A percentile compares a stretch with the other conserved stretches of the same genome.
These are phyloP conservation scores for Lucinisca nassula DNA, from an alignment of 2,888 invertebrate species.

Conservation along the genomic window DNA sequence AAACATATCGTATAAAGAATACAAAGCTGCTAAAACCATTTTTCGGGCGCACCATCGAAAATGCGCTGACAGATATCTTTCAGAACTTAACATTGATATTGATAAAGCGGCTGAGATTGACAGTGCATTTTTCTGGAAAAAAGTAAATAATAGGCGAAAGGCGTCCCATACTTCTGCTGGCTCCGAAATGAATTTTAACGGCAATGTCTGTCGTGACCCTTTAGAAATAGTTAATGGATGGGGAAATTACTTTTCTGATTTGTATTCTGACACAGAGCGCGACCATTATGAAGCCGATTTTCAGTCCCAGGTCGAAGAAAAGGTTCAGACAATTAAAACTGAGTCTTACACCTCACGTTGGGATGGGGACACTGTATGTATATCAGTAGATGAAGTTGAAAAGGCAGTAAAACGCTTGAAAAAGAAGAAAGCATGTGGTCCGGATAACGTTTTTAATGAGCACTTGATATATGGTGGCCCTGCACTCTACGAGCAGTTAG, in stretches of 20 bases:
- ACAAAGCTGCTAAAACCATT: neutral
- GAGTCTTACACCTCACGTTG: neutral
- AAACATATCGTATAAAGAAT: neutral
- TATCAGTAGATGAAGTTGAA: neutral
- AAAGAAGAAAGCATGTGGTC: slow-evolving; percentile 2
- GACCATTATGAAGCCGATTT: neutral
- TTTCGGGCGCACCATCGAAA: neutral
- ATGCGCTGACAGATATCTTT: neutral
- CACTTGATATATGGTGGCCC: neutral
- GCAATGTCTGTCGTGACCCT: slow-evolving; percentile 1
- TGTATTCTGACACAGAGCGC: neutral
- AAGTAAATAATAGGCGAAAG: neutral
- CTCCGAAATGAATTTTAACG: slow-evolving; percentile 6
- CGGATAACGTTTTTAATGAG: neutral
- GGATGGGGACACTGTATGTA: neutral
- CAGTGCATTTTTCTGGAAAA: neutral
- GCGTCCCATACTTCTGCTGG: neutral
- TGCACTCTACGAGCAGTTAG: neutral
- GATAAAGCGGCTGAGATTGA: neutral
- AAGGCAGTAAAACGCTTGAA: neutral
- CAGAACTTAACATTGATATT: neutral
- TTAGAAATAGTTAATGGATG: neutral
- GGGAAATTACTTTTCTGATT: slow-evolving; percentile 1
- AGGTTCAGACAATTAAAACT: neutral
- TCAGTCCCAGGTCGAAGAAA: neutral